Base-by-base conservation (phyloP, 2,888 invertebrate species). In the Oxytorus armatus region DNA sequence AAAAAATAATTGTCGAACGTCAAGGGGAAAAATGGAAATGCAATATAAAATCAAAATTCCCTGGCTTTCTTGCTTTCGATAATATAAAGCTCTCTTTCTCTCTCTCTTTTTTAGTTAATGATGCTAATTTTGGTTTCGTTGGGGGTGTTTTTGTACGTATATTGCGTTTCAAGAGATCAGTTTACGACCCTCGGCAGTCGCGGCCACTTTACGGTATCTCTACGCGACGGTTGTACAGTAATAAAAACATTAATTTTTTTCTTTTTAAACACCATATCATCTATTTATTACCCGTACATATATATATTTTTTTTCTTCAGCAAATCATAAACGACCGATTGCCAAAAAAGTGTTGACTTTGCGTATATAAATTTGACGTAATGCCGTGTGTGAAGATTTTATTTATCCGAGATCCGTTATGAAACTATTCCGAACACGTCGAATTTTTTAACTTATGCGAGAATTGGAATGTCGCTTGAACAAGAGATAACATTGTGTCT, bases 241-340 rank as follows among this genome's bases (percentile, higher is more conserved):
- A 88, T 88, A 88, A 88, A 85, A 86, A 82, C 77, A 63, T 74
- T n/a, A n/a, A n/a, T n/a, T n/a, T 51, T 69, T 63, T 49, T 84
- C 81, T 84, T 86, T 76, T 79, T 77, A 74, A 69, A n/a, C n/a
- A n/a, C n/a, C 51, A 81, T 18, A 44, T 63, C 42, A 74, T 63
- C 75, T 74, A 83, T 86, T 86, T 82, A 80, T 69, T 82, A 79
- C 83, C 85, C 78, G 57, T 77, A 73, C 36, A 65, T 77, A 49
- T 21, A 7, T 61, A n/a, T 10, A 14, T 25, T 59, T 65, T 55
- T 70, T 47, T 39, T 59, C 1, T 59, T 36, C 5, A 4, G 10
- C 25, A 39, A 61, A 63, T 63, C 29, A 36, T 42, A 53, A 53
- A 42, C 23, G 29, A 44, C 16, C 33, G 14, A 36, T 44, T 11